Evolutionary conservation across 2,113 vertebrate genomes (phyloP), one percentile per base, ranked within the genome.

Genomic region (Cryptomyrus ogoouensis): DNA sequence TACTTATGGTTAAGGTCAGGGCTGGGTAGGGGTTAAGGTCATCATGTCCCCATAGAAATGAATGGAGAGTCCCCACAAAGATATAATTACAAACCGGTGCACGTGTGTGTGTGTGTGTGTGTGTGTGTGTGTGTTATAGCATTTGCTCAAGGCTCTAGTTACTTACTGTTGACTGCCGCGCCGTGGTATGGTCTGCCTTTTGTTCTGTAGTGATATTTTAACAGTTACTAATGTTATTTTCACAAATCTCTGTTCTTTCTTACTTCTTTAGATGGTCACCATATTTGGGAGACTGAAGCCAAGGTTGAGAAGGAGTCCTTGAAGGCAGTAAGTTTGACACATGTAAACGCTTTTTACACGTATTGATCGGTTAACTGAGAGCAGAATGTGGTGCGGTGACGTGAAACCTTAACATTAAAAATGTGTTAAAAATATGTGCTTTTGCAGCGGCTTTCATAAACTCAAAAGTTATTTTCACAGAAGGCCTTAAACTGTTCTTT

Each of bases 251-350:
- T 27, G 3, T 89, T 88, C 8, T 88, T 89, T 89, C 49, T 90
- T 93, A 90, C 93, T 90, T 93, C 94, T 94, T 88, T 92, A 99
- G 98, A 99, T 96, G 98, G 98, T 89, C 98, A 99, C 96, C 98
- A 99, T 89, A 95, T 99, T 93, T 99, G 98, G 98, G 98, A 99
- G 95, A 98, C 97, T 91, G 98, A 99, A 96, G 98, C 97, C 88
- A 98, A 98, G 93, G 97, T 97, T 0, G 98, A 99, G 95, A 97
- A 97, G 94, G 97, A 98, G 94, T 95, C 98, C 92, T 95, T 96
- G 95, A 98, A 99, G 95, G 95, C 96, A 94, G 98, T 99, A 95
- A 99, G 98, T 97, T 91, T 62, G 19, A 24, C 35, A 27, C 5
- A 42, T 47, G 35, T 27, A 10, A 24, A 89, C 13, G 31, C 15